Base-by-base conservation (phyloP, 2,113 vertebrate species). In the Corythornis cristatus region DNA sequence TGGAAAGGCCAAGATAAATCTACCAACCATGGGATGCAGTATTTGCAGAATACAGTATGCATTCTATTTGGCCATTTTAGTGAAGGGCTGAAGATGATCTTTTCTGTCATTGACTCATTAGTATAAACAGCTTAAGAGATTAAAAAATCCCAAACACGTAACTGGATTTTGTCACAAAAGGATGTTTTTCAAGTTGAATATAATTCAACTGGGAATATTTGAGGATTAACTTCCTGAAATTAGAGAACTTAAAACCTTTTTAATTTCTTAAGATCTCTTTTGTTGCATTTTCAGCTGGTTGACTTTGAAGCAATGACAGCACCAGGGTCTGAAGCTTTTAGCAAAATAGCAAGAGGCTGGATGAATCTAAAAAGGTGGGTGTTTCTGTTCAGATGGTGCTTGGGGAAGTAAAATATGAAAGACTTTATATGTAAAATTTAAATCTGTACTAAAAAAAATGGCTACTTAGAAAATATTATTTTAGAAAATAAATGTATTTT, bases 221-320 rank as follows among this genome's bases (percentile, higher is more conserved):
- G 26, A 64, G 13, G 31, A 70, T 83, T 83, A 71, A 40, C 23
- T 46, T 72, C 15, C 8, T 78, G 40, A 71, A 88, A 51, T 56
- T 43, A 37, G 23, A 60, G 15, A 83, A 56, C 1, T 64, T 84
- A 4, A 71, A 87, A 37, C 22, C 33, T 65, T 15, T 54, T 10
- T 62, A 20, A 74, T 78, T 79, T 92, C 43, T 71, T 87, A 80
- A 28, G 25, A 11, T 40, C 12, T 76, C 19, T 54, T 74, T 81
- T 65, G 8, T 91, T 90, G 53, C n/a, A 5, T 96, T 97, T 97
- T 88, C 95, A 99, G 99, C 96, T 99, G 94, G 98, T 99, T 89
- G 99, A 99, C 93, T 99, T 99, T 96, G 99, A 99, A 97, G 99
- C 99, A 71, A 99, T 99, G 99, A 99, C 99, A 51, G 98, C 99